Base-by-base conservation (phyloP, 2,113 vertebrate species). In the Hepsetus odoe region DNA sequence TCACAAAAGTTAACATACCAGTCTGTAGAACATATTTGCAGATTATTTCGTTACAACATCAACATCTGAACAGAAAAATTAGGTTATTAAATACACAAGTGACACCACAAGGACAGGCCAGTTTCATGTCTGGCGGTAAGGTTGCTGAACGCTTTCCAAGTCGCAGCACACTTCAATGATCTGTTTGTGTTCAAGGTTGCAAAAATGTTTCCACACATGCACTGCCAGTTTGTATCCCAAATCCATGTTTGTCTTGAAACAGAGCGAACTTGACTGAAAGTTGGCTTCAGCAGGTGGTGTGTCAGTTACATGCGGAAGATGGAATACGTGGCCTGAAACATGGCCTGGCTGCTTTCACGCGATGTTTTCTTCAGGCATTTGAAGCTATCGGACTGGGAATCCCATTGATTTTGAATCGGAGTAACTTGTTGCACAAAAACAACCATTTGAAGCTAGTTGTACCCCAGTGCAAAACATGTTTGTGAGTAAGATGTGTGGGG, bases 401-500 rank as follows among this genome's bases (percentile, higher is more conserved):
- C 40, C 28, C 14, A 62, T 33, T 62, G 5, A 30, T 62, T 62
- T 55, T 32, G 53, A 38, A 76, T 38, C 28, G 61, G 38, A 38
- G 65, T 28, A 30, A 66, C 32, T 32, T 76, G 44, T 6, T 38
- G 8, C 33, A 30, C 7, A 75, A 65, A 49, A 14, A 11, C 8
- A 26, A 10, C 9, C 16, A 46, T 58, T 30, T 44, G n/a, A 30
- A n/a, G 0, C 40, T n/a, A 51, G 8, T 22, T 42, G 12, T 9
- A 12, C 11, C 2, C 40, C 5, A 9, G 3, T 5, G 8, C 5
- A 5, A 2, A 42, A 42, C 35, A 38, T 5, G 35, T 4, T 38
- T 38, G 9, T 38, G n/a, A n/a, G n/a, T n/a, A n/a, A n/a, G n/a
- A 28, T 71, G 66, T 88, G 83, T 51, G 82, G 83, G 1, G 78